Conservation (phyloP, 2,113 vertebrate genomes). For the Anguilla rostrata region DNA sequence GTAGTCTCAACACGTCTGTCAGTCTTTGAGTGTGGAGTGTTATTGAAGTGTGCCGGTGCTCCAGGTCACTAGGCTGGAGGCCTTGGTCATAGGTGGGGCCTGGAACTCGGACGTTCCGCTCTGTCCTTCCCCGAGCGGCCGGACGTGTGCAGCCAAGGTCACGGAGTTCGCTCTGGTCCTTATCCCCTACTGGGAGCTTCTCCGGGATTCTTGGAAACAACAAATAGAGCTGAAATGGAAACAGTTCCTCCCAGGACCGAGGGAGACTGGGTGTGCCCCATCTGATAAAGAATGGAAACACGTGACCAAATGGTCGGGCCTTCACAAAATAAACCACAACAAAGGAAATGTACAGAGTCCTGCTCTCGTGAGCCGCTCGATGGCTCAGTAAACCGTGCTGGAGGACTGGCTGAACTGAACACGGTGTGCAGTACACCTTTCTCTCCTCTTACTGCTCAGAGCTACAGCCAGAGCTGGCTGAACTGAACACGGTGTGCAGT, state of each 20-base stretch:
- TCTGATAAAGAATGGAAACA: conserved; percentile 57
- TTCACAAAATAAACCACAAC: conserved; percentile 3
- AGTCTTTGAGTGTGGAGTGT: conserved; percentile 55
- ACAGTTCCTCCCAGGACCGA: conserved; percentile 7
- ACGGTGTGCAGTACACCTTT: no score
- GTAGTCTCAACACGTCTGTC: conserved; percentile 49
- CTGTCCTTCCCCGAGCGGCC: conserved; percentile 15
- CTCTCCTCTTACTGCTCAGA: neutral
- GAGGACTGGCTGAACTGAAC: no score
- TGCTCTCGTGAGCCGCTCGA: neutral
- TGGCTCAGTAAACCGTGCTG: no score
- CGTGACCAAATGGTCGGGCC: conserved; percentile 11
- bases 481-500: no score
- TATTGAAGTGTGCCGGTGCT: conserved; percentile 65
- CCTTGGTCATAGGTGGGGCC: conserved; percentile 51
- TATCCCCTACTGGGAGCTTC: conserved; percentile 17
- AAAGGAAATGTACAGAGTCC: neutral
- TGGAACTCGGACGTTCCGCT: conserved; percentile 53
- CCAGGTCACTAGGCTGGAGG: conserved; percentile 58
- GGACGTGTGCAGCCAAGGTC: conserved; percentile 52
- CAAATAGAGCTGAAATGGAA: conserved; percentile 28
- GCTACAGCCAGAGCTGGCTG: neutral
- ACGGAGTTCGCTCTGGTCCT: conserved; percentile 33
- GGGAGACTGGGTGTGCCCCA: conserved; percentile 32
- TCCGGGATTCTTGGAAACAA: conserved; percentile 24